A percentile compares a stretch with the other conserved stretches of the same genome.
These are phyloP conservation scores for Ceratina australensis DNA, from an alignment of 1,140 invertebrate species.

Conservation along the genomic window DNA sequence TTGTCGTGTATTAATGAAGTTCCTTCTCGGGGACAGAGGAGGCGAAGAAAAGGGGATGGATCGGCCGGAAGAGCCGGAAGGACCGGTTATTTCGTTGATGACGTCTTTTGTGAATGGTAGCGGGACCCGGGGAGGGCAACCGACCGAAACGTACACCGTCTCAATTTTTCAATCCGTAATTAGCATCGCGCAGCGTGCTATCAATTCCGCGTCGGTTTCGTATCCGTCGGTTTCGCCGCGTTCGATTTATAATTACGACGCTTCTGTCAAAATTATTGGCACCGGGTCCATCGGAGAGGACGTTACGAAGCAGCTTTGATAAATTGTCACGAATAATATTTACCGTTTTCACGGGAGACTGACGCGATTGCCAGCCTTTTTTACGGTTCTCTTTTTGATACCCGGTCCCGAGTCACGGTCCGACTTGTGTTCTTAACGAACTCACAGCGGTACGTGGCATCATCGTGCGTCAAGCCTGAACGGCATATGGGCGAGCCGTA, in stretches of 20 bases:
- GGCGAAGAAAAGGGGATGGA: conserved; percentile 17
- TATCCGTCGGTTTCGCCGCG: neutral
- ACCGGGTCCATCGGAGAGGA: neutral
- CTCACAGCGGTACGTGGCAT: neutral
- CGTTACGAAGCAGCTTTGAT: conserved; percentile 14
- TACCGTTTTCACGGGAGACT: no score
- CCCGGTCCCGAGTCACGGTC: neutral
- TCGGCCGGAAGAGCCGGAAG: conserved; percentile 43
- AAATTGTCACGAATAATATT: neutral
- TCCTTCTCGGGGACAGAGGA: conserved; percentile 1
- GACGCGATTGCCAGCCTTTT: neutral
- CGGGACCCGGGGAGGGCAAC: neutral
- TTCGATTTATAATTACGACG: neutral
- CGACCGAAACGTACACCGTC: conserved; percentile 14
- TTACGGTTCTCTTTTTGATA: neutral
- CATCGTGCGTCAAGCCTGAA: neutral
- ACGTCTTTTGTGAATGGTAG: conserved; percentile 46
- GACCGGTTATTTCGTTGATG: conserved; percentile 59
- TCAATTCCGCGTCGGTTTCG: conserved; percentile 44
- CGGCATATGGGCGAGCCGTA: conserved; percentile 9
- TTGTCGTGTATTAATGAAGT: conserved; percentile 58
- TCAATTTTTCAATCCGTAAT: conserved; percentile 41
- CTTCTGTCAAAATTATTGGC: neutral
- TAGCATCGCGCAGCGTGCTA: conserved; percentile 19
- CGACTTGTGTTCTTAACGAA: neutral